Evolutionary conservation across 2,888 invertebrate species (phyloP).

Genomic region (Rhingia campestris): DNA sequence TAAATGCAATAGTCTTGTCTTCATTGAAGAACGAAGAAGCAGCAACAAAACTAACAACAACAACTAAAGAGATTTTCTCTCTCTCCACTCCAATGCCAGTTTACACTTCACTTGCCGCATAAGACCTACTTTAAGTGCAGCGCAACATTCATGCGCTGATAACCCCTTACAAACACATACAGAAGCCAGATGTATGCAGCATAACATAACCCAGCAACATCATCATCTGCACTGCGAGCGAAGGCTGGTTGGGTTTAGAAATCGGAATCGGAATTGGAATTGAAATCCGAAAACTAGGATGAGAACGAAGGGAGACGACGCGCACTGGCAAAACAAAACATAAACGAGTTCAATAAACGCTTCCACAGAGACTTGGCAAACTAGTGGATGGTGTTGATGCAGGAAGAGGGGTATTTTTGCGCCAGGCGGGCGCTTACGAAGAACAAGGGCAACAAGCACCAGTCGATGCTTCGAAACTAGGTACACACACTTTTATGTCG

Average conservation of each 20-base stretch:
- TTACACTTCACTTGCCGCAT: conserved; percentile 70
- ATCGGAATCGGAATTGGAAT: conserved; percentile 55
- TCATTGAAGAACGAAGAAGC: conserved; percentile 37
- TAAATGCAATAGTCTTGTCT: conserved; percentile 27
- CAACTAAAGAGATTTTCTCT: conserved; percentile 28
- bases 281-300: conserved; percentile 47
- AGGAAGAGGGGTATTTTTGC: neutral
- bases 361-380: neutral
- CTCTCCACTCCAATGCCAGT: conserved; percentile 50
- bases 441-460: conserved; percentile 46
- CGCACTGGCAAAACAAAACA: conserved; percentile 9
- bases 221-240: conserved; percentile 50
- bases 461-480: conserved; percentile 30
- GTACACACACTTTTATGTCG: conserved; percentile 38
- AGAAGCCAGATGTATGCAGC: conserved; percentile 53
- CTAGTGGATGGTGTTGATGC: neutral
- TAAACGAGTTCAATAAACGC: conserved; percentile 68
- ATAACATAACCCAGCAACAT: conserved; percentile 10
- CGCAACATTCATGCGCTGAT: conserved; percentile 72
- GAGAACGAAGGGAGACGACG: neutral
- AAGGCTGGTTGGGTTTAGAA: conserved; percentile 64
- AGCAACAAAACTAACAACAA: neutral
- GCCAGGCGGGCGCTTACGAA: neutral
- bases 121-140: conserved; percentile 67
- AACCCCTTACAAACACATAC: conserved; percentile 45